Evolutionary conservation across 2,888 invertebrate genomes (phyloP).

Genomic region (Orgyia antiqua): DNA sequence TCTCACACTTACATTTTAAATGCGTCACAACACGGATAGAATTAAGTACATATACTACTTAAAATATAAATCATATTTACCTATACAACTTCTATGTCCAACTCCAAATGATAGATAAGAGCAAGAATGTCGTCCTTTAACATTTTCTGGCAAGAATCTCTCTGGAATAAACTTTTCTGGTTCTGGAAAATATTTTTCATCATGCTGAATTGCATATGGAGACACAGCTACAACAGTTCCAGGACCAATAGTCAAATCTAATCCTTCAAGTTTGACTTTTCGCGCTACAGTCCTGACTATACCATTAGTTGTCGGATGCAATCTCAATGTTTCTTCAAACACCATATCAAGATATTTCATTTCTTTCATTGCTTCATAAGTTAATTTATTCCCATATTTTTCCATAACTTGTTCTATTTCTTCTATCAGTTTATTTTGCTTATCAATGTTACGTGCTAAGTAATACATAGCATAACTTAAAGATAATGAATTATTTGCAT

Average conservation of each 20-base stretch:
- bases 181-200: conserved; percentile 56
- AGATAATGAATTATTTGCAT: conserved; percentile 54
- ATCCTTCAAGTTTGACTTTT: conserved; percentile 46
- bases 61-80: conserved; percentile 38
- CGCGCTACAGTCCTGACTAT: conserved; percentile 41
- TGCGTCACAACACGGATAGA: too few species aligned
- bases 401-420: conserved; percentile 44
- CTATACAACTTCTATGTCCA: conserved; percentile 61
- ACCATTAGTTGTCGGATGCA: conserved; percentile 58
- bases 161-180: conserved; percentile 68
- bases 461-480: conserved; percentile 47
- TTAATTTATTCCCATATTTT: conserved; percentile 39
- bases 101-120: conserved; percentile 60
- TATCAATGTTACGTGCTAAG: conserved; percentile 46
- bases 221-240: conserved; percentile 47
- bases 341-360: conserved; percentile 59
- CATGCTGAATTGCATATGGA: conserved; percentile 57
- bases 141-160: conserved; percentile 53
- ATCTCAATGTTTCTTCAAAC: conserved; percentile 37
- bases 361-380: conserved; percentile 50
- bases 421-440: conserved; percentile 43
- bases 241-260: conserved; percentile 43
- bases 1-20: too few species aligned
- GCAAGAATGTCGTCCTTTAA: conserved; percentile 40
- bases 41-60: conserved; percentile 18